Conservation (phyloP, 2,113 vertebrate genomes). For the Nothocercus julius region DNA sequence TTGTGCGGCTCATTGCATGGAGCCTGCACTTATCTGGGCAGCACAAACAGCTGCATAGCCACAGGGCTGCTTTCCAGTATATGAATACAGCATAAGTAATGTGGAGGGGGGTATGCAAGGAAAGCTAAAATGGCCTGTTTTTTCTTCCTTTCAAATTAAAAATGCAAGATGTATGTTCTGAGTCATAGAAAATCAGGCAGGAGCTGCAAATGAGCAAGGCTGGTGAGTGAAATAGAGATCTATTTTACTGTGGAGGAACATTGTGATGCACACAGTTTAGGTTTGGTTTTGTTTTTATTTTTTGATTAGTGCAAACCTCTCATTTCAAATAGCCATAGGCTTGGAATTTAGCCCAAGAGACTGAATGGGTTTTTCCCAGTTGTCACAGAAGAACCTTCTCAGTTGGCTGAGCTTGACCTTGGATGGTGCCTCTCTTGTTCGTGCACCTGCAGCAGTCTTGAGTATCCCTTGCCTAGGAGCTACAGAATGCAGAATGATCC, state of each 20-base stretch:
- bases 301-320: conserved; percentile 15
- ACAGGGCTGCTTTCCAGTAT: conserved; percentile 44
- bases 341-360: neutral
- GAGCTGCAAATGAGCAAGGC: neutral
- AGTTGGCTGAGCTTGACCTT: neutral
- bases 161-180: conserved; percentile 45
- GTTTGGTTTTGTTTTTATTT: neutral
- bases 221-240: neutral
- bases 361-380: neutral
- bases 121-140: conserved; percentile 34
- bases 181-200: conserved; percentile 12
- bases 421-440: neutral
- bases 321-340: conserved; percentile 25
- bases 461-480: accelerated
- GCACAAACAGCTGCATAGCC: conserved; percentile 36
- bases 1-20: neutral
- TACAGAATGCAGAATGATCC: neutral
- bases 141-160: conserved; percentile 50
- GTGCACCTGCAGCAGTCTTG: neutral
- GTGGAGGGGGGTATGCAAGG: neutral
- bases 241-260: neutral
- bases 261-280: neutral
- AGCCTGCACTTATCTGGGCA: conserved; percentile 43
- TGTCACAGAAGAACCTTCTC: neutral
- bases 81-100: conserved; percentile 25